Evolutionary conservation across 2,113 vertebrate genomes (phyloP), one percentile per base, ranked within the genome.

Genomic region (Condylura cristata): DNA sequence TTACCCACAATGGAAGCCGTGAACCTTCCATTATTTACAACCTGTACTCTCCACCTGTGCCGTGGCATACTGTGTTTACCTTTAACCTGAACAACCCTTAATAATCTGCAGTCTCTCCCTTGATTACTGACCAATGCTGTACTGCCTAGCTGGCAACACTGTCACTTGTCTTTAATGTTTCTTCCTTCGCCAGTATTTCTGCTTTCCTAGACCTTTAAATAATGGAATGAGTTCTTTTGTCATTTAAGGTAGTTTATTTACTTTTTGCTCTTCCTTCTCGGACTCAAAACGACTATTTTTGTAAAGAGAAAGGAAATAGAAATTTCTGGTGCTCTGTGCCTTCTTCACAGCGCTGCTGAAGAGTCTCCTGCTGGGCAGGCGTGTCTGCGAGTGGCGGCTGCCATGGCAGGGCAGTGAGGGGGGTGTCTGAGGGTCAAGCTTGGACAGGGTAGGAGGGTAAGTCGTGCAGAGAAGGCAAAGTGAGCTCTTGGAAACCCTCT

Each of bases 181-280:
- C 39, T 86, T 16, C 60, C 90, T 74, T 92, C 58, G 63, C 82
- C 68, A n/a, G 0, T 88, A 48, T 90, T 86, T 86, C 58, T 83
- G 30, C 37, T 65, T 84, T 79, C 51, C 48, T 58, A 83, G 46
- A 82, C 56, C 56, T 92, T 91, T 79, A 79, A 91, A 81, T 95
- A 89, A 70, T 80, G 58, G 34, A 86, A 78, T 85, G 30, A 96
- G 32, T 56, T 86, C 5, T 51, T 93, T 88, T 78, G 56, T 93
- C 79, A 65, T 46, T 90, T 96, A 82, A 86, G 37, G 30, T 41
- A 89, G 17, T 80, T 94, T 97, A 20, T 85, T 85, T 82, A 65
- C 79, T 39, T 75, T 74, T 88, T 80, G 58, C 61, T 81, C 37
- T 78, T 84, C 56, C 53, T 74, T 95, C 91, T 58, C 89, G 61